Conservation (phyloP, 2,888 invertebrate genomes). For the Hypselothyrea guttata region DNA sequence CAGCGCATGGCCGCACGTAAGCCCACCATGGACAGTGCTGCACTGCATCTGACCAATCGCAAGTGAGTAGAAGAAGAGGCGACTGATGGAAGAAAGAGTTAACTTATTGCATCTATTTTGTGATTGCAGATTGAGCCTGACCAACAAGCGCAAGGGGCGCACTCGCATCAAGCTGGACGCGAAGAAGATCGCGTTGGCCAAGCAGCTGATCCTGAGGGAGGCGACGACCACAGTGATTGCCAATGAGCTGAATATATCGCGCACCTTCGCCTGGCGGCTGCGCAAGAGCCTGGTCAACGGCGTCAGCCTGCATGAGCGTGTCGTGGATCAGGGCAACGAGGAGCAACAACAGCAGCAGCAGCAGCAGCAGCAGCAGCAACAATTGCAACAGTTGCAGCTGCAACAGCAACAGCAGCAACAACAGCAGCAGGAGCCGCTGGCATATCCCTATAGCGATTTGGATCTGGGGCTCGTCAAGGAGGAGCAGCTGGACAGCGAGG, state of each 20-base stretch:
- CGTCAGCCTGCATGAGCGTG: conserved; percentile 80
- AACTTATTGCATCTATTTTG: background rate
- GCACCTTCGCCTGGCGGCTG: conserved; percentile 81
- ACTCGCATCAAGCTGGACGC: conserved; percentile 82
- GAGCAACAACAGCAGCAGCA: conserved; percentile 47
- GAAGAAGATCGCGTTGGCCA: conserved; percentile 80
- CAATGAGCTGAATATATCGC: conserved; percentile 80
- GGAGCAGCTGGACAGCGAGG: conserved; percentile 69
- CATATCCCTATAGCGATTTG: conserved; percentile 56
- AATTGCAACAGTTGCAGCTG: conserved; percentile 18
- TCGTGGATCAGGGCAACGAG: conserved; percentile 76
- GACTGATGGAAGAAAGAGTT: too few relatives aligned
- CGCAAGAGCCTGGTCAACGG: conserved; percentile 81
- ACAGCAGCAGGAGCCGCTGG: conserved; percentile 25
- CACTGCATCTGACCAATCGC: conserved; percentile 78
- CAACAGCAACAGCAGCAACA: conserved; percentile 30
- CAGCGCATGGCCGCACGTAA: conserved; percentile 69
- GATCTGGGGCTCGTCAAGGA: conserved; percentile 62
- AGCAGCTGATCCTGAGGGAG: conserved; percentile 80
- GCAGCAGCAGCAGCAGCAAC: conserved; percentile 27
- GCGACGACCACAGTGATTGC: conserved; percentile 81
- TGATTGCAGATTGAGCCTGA: conserved; percentile 51
- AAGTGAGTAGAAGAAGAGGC: conserved; percentile 62
- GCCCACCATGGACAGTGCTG: conserved; percentile 66
- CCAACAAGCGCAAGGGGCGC: conserved; percentile 80